Conservation (phyloP, 2,888 invertebrate species). For the Rhabditoides inermis region DNA sequence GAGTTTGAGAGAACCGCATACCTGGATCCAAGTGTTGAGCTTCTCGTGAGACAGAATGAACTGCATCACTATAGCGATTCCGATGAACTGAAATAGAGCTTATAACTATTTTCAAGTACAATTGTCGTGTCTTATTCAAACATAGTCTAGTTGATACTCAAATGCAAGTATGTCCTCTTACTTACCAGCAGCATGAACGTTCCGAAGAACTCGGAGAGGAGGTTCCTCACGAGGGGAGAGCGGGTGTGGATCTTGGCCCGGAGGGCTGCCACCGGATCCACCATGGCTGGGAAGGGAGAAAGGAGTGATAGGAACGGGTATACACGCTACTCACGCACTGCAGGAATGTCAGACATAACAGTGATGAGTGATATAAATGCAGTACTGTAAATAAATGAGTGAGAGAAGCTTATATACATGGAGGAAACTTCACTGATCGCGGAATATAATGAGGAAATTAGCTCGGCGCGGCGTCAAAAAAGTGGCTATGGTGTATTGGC, state of each 20-base stretch:
- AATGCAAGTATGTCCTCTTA: neutral
- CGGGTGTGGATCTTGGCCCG: constrained; percentile 27
- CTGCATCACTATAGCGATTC: constrained; percentile 40
- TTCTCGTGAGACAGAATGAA: constrained; percentile 38
- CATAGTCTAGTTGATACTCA: neutral
- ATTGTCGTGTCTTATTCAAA: no score
- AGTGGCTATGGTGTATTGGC: no score
- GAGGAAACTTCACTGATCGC: no score
- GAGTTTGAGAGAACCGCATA: neutral
- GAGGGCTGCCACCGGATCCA: constrained; percentile 21
- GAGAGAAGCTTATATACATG: no score
- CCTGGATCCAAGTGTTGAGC: constrained; percentile 43
- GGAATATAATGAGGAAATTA: no score
- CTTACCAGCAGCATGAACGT: constrained; percentile 34
- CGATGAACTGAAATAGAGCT: constrained; percentile 30
- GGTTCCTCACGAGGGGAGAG: constrained; percentile 29
- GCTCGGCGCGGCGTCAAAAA: no score
- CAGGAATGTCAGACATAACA: no score
- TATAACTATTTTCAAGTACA: no score
- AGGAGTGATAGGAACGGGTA: neutral
- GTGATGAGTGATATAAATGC: no score
- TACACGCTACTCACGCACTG: no score
- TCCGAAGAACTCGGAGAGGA: constrained; percentile 43
- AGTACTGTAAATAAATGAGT: no score
- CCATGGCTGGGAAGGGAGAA: neutral